Evolutionary conservation across 2,113 vertebrate genomes (phyloP).

Genomic region (Phyllopteryx taeniolatus): DNA sequence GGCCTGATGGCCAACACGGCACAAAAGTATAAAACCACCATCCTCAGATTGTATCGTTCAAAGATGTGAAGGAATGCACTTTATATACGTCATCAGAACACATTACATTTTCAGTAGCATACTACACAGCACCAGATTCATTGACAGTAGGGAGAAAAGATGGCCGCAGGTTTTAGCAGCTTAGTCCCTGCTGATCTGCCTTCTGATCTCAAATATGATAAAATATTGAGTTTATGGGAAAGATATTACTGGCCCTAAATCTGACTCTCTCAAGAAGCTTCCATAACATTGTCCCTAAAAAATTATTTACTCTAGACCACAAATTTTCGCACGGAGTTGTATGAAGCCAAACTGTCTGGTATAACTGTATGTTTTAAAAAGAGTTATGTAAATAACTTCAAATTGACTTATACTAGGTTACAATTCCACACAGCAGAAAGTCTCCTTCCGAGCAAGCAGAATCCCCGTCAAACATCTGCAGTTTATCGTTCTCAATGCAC

Average conservation of each 20-base stretch:
- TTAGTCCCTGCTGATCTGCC: neutral
- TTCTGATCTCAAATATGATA: neutral
- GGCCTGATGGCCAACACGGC: no score
- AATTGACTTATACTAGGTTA: neutral
- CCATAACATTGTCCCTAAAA: neutral
- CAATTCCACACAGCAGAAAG: neutral
- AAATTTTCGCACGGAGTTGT: neutral
- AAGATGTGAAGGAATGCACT: no score
- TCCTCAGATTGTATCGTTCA: no score
- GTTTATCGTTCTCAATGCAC: conserved; percentile 28
- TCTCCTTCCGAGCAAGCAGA: neutral
- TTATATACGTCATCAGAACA: no score
- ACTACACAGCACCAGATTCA: no score
- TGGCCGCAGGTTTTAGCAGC: no score
- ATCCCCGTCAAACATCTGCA: conserved; percentile 28
- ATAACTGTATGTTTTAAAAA: neutral
- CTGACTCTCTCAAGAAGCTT: neutral
- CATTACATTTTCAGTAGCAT: no score
- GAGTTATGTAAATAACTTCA: neutral
- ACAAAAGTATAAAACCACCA: no score
- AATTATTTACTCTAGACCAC: conserved; percentile 6
- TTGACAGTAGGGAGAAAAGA: no score
- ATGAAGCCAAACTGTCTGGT: neutral
- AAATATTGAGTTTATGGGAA: neutral
- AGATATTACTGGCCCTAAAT: neutral